Conservation (phyloP, 2,113 vertebrate genomes). For the Microtus ochrogaster region DNA sequence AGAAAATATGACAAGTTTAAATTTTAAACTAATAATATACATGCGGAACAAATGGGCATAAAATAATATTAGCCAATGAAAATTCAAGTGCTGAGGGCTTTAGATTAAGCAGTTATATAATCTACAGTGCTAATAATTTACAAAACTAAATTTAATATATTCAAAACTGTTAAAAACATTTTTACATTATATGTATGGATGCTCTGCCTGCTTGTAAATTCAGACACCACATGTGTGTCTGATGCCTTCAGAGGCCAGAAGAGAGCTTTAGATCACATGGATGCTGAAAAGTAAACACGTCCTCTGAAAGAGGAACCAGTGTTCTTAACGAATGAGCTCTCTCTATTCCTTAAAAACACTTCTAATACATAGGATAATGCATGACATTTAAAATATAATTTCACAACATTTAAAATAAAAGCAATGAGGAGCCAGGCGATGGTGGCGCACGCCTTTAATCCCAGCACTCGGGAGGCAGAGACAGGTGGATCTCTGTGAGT, state of each 20-base stretch:
- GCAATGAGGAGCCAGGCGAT: no score
- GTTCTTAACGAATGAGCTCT: background rate
- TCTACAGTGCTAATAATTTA: background rate
- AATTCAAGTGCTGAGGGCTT: background rate
- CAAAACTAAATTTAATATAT: background rate
- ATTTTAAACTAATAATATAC: background rate
- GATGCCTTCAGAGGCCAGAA: background rate
- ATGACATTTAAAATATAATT: background rate
- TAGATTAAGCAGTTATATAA: background rate
- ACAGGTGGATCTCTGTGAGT: no score
- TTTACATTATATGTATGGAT: background rate
- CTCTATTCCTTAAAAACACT: background rate
- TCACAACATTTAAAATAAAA: background rate
- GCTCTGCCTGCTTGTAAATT: background rate
- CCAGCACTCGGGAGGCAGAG: no score
- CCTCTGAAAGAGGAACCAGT: background rate
- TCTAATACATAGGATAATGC: background rate
- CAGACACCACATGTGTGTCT: background rate
- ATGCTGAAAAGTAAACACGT: background rate
- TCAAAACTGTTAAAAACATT: conserved; percentile 3
- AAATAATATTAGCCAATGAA: background rate
- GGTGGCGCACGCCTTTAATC: no score
- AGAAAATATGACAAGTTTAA: background rate
- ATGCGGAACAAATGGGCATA: background rate
- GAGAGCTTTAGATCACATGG: background rate